Conservation (phyloP, 2,888 invertebrate species). For the Carpatolechia fugitivella region DNA sequence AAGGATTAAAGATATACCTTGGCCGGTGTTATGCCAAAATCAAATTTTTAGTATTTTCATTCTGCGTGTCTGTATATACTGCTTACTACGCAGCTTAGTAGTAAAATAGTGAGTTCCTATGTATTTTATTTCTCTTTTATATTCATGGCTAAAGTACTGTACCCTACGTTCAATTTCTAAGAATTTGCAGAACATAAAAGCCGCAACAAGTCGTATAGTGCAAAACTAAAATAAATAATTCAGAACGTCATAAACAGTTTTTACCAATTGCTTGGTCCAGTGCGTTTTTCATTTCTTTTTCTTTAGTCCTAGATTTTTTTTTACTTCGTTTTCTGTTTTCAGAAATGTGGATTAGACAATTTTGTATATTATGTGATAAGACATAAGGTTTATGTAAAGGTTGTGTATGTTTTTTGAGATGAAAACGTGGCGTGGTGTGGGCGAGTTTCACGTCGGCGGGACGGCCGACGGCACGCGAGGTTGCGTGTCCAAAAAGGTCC, state of each 20-base stretch:
- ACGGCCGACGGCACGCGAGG: constrained; percentile 64
- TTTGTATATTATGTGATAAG: constrained; percentile 11
- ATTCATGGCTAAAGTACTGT: too few species aligned
- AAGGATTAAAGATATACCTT: too few species aligned
- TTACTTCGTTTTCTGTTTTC: background rate
- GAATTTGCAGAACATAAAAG: constrained; percentile 16
- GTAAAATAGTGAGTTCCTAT: too few species aligned
- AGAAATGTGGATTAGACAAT: background rate
- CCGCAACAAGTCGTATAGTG: constrained; percentile 32
- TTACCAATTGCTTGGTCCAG: constrained; percentile 42
- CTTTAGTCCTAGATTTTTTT: constrained; percentile 29
- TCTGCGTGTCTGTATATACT: too few species aligned
- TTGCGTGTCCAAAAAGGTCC: constrained; percentile 60
- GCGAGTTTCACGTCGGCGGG: constrained; percentile 43
- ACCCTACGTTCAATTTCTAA: background rate
- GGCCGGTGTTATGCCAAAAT: too few species aligned
- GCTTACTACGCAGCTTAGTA: too few species aligned
- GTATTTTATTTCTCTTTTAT: too few species aligned
- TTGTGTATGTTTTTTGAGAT: constrained; percentile 45
- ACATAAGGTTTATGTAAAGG: constrained; percentile 34
- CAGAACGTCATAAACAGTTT: constrained; percentile 36
- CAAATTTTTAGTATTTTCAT: too few species aligned
- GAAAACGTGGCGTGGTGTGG: constrained; percentile 47
- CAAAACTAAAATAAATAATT: constrained; percentile 38
- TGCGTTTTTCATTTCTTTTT: constrained; percentile 38